Percentiles rank a stretch among this genome's conserved stretches.
These are phyloP conservation scores for Notarius lentiginosus DNA, from an alignment of 2,113 vertebrate species.

Conservation along the genomic window DNA sequence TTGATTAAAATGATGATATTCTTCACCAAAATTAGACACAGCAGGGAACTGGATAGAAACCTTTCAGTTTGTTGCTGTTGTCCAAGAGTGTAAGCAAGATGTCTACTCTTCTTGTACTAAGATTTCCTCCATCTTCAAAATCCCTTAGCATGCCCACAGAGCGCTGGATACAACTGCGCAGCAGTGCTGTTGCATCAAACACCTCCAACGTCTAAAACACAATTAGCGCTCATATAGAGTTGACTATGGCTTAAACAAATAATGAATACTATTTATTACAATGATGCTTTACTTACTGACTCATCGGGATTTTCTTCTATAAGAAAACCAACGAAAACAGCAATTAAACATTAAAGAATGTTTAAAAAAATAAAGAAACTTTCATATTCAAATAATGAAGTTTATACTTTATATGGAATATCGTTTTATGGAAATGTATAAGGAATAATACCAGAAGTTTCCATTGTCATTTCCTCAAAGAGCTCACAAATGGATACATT, in stretches of 20 bases:
- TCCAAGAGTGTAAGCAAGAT: constrained; percentile 81
- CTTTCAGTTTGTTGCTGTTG: constrained; percentile 65
- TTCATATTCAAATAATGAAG: neutral
- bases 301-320: neutral
- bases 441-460: neutral
- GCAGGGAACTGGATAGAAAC: constrained; percentile 57
- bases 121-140: constrained; percentile 63
- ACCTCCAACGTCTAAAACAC: constrained; percentile 48
- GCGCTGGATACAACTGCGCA: constrained; percentile 88
- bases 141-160: constrained; percentile 88
- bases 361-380: neutral
- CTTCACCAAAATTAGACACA: neutral
- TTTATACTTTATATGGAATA: too few relatives aligned
- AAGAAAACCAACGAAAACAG: neutral
- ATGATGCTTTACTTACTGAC: neutral
- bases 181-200: constrained; percentile 82
- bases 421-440: neutral
- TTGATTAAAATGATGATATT: neutral
- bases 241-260: neutral
- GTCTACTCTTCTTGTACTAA: constrained; percentile 79
- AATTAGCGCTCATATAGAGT: neutral
- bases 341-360: neutral
- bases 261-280: neutral
- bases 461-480: constrained; percentile 68
- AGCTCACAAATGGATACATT: constrained; percentile 81